A percentile compares a stretch with the other conserved stretches of the same genome.
Evolutionary conservation across 1,140 invertebrate species (phyloP).

Genomic region (Cryptotermes secundus): DNA sequence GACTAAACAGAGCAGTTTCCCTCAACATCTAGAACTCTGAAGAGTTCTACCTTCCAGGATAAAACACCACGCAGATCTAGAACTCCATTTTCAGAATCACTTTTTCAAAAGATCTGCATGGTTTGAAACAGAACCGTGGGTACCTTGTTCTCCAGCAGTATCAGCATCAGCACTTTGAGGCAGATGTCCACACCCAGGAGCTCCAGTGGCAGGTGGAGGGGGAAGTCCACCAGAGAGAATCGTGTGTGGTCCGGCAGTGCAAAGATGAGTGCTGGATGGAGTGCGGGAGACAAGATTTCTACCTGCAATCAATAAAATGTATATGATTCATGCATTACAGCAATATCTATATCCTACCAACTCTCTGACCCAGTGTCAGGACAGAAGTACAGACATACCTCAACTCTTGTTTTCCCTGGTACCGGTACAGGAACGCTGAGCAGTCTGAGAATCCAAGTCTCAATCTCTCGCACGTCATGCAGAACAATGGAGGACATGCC

Average conservation of each 20-base stretch:
- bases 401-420: constrained; percentile 92
- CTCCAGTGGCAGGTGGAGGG: constrained; percentile 95
- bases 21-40: too few relatives aligned
- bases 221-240: constrained; percentile 96
- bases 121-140: too few relatives aligned
- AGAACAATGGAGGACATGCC: constrained; percentile 83
- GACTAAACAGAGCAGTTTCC: too few relatives aligned
- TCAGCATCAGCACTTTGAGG: constrained; percentile 91
- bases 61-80: too few relatives aligned
- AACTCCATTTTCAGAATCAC: too few relatives aligned
- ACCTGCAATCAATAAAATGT: constrained; percentile 54
- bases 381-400: constrained; percentile 58
- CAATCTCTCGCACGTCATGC: constrained; percentile 95
- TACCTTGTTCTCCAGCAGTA: constrained; percentile 97
- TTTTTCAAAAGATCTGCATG: too few relatives aligned
- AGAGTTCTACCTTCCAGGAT: too few relatives aligned
- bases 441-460: constrained; percentile 96
- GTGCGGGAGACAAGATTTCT: constrained; percentile 84
- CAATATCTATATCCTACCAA: constrained; percentile 17
- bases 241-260: constrained; percentile 95
- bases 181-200: constrained; percentile 96
- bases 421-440: constrained; percentile 96
- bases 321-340: constrained; percentile 33
- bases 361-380: not conserved
- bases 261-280: constrained; percentile 87